Evolutionary conservation across 2,888 invertebrate genomes (phyloP), one percentile per base, ranked within the genome.

Genomic region (Tetrapedia diversipes): DNA sequence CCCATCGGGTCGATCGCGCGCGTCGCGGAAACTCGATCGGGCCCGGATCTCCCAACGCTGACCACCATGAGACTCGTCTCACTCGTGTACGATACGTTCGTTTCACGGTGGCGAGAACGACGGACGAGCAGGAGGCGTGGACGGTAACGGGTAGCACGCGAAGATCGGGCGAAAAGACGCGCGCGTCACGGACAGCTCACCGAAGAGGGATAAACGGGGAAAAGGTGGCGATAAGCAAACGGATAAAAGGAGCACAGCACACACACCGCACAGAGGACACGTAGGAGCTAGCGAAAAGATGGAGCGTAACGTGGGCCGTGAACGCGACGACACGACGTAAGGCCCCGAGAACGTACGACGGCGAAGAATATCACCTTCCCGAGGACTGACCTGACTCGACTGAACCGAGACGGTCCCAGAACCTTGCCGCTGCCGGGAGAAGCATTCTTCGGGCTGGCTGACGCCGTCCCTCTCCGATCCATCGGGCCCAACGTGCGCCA

Each of bases 351-450:
- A 84, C 79, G 71, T 71, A 76, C 77, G 68, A 71, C 83, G 77
- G 72, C 80, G 77, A 73, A 77, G 72, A 75, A 80, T 83, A 84
- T 84, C 86, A 81, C 88, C 88, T 90, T 87, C 87, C 86, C 88
- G 89, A 87, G 88, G 90, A 90, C 88, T 88, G 91, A 90, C 89
- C 89, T 91, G 89, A 89, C 90, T 89, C 89, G 89, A 91, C 91
- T 91, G 89, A 90, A 83, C 80, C 77, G 78, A 84, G 82, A 82
- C 85, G 86, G 84, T 77, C 85, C 83, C 86, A 81, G 86, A 85
- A 71, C 78, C 77, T 84, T 73, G 80, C 81, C 81, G 84, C 82
- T 79, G 82, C 86, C 84, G 71, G 61, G 84, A 82, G 83, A 85
- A 83, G 86, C 88, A 89, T 88, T 89, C 88, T 89, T 89, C 85